Percentiles rank a stretch among this genome's conserved stretches.
phyloP scores from a whole-genome alignment of 35 echinoderm and acorn worm genomes.

The Heliocidaris tuberculata region DNA sequence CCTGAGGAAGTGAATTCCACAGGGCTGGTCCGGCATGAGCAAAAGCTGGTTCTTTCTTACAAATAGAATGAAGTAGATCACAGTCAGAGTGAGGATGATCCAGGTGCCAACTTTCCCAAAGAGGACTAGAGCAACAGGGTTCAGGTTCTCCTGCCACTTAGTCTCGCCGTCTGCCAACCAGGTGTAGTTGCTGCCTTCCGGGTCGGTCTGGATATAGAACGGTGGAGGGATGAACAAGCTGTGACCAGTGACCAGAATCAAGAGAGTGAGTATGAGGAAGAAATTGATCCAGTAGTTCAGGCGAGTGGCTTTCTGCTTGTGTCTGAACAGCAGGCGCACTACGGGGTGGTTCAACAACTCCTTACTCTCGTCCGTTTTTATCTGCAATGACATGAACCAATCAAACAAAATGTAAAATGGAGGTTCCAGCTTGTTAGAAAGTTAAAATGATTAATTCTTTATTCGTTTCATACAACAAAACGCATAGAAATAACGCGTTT shows the following conservation, averaged over 20 bases:
- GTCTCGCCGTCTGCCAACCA: conserved; percentile 37
- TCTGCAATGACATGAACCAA: background rate
- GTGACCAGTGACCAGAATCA: conserved; percentile 29
- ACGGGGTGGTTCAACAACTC: conserved; percentile 22
- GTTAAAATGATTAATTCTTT: no score
- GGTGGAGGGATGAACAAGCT: background rate
- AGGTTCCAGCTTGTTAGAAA: no score
- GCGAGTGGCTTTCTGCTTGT: background rate
- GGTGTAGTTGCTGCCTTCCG: conserved; percentile 28
- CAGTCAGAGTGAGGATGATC: conserved; percentile 25
- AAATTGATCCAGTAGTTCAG: background rate
- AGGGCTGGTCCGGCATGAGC: no score
- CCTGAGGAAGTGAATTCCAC: no score
- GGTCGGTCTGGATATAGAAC: background rate
- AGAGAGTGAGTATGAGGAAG: background rate
- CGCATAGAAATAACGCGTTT: no score
- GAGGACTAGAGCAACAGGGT: background rate
- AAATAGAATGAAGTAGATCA: conserved; percentile 18
- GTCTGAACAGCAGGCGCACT: background rate
- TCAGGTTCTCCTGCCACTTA: background rate
- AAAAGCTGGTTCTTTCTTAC: conserved; percentile 30
- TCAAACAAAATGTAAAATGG: no score
- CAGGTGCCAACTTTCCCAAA: conserved; percentile 27
- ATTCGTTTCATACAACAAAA: no score
- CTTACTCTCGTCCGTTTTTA: background rate